These are phyloP conservation scores for Psittacula cyanocephala DNA, from an alignment of 2,113 vertebrate genomes.

Conservation along the genomic window DNA sequence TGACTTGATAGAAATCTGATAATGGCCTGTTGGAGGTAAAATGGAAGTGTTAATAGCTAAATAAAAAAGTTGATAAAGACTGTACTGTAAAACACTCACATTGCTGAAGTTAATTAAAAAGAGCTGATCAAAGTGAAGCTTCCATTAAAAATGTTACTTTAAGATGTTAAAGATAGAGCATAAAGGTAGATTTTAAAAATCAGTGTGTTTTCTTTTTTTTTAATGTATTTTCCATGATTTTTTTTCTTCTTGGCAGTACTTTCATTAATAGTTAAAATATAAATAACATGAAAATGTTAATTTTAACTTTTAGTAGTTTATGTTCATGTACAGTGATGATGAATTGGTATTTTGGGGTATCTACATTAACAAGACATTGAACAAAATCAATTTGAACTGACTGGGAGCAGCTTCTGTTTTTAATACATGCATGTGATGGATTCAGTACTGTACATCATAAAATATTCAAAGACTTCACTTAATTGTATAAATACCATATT, in stretches of 20 bases:
- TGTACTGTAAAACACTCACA: slow-evolving; percentile 40
- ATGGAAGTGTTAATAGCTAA: slow-evolving; percentile 67
- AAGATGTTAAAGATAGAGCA: slow-evolving; percentile 65
- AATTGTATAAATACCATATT: slow-evolving; percentile 45
- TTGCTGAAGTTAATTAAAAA: slow-evolving; percentile 68
- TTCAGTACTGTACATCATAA: neutral
- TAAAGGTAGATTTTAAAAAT: slow-evolving; percentile 65
- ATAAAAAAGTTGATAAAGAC: slow-evolving; percentile 37
- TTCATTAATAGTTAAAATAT: slow-evolving; percentile 51
- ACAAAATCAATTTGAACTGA: slow-evolving; percentile 58
- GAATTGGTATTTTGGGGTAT: slow-evolving; percentile 60
- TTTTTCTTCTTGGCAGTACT: neutral
- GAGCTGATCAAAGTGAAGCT: slow-evolving; percentile 60
- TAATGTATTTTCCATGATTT: slow-evolving; percentile 24
- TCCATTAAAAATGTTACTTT: slow-evolving; percentile 66
- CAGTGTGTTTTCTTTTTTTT: neutral
- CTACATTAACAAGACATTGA: slow-evolving; percentile 47
- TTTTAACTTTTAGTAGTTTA: slow-evolving; percentile 65
- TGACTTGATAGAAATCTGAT: slow-evolving; percentile 32
- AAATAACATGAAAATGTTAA: slow-evolving; percentile 62
- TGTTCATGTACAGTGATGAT: slow-evolving; percentile 51
- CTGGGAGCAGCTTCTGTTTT: slow-evolving; percentile 55
- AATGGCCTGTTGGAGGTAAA: slow-evolving; percentile 62
- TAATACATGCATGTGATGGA: neutral
- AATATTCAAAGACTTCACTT: slow-evolving; percentile 17